Percentiles rank a stretch among this genome's conserved stretches.
phyloP scores from a whole-genome alignment of 2,113 vertebrate species.

The Dicrurus megarhynchus region DNA sequence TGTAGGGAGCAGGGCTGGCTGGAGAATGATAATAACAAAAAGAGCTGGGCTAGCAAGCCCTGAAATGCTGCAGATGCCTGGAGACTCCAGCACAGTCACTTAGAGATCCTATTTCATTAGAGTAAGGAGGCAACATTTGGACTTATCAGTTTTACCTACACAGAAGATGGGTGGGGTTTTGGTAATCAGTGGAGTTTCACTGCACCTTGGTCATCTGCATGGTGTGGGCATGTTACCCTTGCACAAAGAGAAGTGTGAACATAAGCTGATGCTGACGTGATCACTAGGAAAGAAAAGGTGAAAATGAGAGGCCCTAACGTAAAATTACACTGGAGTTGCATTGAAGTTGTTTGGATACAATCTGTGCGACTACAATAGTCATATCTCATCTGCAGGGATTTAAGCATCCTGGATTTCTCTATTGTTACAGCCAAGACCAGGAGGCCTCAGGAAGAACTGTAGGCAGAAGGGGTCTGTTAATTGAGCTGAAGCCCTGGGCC shows the following conservation, averaged over 20 bases:
- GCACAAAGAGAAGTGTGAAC: fast-evolving
- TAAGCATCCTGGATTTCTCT: background rate
- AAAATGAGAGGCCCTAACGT: background rate
- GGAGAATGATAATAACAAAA: background rate
- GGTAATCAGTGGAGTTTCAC: background rate
- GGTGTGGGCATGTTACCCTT: background rate
- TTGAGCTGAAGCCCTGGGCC: background rate
- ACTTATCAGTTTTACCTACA: background rate
- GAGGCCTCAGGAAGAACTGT: background rate
- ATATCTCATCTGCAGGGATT: background rate
- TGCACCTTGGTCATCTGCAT: background rate
- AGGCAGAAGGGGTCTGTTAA: background rate
- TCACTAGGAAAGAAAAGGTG: fast-evolving
- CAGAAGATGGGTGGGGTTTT: background rate
- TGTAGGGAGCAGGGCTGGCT: background rate
- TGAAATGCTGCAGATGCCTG: background rate
- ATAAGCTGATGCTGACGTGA: background rate
- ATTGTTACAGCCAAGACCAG: background rate
- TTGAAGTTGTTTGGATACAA: background rate
- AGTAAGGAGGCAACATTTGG: background rate
- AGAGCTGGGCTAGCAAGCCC: background rate
- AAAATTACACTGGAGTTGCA: background rate
- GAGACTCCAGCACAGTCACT: background rate
- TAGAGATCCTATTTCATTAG: background rate
- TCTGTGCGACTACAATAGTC: background rate